Conservation (phyloP, 2,888 invertebrate species). For the Argyra leucocephala region DNA sequence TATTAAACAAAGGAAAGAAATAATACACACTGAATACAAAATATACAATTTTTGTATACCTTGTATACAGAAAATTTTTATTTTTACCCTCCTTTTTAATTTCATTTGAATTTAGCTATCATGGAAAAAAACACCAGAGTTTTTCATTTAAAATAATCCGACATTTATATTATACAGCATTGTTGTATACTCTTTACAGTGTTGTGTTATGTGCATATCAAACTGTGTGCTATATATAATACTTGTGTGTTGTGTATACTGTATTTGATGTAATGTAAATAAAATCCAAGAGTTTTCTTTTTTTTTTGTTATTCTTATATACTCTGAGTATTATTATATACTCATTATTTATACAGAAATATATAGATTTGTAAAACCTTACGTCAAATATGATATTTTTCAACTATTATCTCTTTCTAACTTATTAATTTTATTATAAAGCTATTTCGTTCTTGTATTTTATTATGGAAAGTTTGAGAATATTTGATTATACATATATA, state of each 20-base stretch:
- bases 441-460: neutral
- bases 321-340: too few relatives aligned
- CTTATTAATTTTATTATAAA: neutral
- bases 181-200: too few relatives aligned
- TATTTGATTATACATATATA: conserved; percentile 1
- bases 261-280: neutral
- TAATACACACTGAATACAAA: neutral
- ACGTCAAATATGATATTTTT: neutral
- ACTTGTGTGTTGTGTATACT: neutral
- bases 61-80: neutral
- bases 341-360: too few relatives aligned
- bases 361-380: too few relatives aligned
- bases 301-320: too few relatives aligned
- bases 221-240: too few relatives aligned
- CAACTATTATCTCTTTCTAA: neutral
- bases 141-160: neutral
- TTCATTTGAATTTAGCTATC: neutral
- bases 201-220: too few relatives aligned
- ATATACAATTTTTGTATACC: neutral
- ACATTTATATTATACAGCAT: neutral
- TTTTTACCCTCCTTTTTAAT: neutral
- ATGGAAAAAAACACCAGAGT: neutral
- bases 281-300: neutral
- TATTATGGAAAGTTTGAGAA: conserved; percentile 1
- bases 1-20: neutral